These are phyloP conservation scores for Octodon degus DNA, from an alignment of 2,113 vertebrate species.

Conservation along the genomic window DNA sequence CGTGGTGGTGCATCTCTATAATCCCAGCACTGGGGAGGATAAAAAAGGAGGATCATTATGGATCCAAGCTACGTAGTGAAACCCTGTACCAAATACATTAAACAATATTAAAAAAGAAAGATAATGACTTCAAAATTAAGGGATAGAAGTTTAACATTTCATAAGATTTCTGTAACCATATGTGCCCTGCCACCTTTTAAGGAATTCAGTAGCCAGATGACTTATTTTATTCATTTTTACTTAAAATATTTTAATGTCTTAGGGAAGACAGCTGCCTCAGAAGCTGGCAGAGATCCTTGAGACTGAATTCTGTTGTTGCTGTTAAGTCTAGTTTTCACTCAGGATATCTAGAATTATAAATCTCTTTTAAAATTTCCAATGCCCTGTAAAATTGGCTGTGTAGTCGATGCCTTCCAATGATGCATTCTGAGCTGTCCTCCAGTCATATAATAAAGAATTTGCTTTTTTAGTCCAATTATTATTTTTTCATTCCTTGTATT, in stretches of 20 bases:
- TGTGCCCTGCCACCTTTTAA: constrained; percentile 17
- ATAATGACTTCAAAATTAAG: constrained; percentile 29
- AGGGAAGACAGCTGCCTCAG: not conserved
- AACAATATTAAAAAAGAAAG: not conserved
- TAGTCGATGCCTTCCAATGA: not conserved
- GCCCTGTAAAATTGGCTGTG: not conserved
- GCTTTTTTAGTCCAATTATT: not conserved
- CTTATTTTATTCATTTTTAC: constrained; percentile 32
- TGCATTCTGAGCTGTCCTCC: not conserved
- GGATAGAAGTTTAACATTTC: constrained; percentile 34
- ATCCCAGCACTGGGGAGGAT: too few relatives aligned
- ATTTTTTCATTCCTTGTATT: not conserved
- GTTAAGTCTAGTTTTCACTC: not conserved
- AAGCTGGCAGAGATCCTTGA: not conserved
- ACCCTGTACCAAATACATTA: too few relatives aligned
- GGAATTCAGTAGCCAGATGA: not conserved
- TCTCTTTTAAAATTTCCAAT: constrained; percentile 10
- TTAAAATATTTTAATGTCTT: constrained; percentile 34
- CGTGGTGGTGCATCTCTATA: too few relatives aligned
- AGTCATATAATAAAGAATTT: not conserved
- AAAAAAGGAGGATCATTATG: too few relatives aligned
- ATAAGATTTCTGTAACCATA: not conserved
- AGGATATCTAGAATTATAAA: not conserved
- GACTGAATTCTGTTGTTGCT: not conserved
- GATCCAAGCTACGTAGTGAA: too few relatives aligned